These are phyloP conservation scores for Lichenostomus cassidix DNA, from an alignment of 2,113 vertebrate species.

Conservation along the genomic window DNA sequence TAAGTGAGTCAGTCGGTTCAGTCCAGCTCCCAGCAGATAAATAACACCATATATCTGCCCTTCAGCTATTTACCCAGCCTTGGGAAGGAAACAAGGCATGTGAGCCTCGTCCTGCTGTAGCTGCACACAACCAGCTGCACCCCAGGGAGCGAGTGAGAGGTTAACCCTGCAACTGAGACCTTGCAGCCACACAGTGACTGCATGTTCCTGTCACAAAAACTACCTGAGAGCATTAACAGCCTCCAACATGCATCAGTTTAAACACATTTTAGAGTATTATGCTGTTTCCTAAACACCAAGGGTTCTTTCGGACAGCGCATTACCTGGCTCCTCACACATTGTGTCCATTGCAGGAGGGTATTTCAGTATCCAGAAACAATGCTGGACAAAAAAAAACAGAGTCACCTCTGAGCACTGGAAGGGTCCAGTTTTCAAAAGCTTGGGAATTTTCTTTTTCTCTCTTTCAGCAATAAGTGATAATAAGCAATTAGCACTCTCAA, in stretches of 20 bases:
- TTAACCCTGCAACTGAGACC: background rate
- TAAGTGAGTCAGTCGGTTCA: background rate
- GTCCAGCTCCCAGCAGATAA: background rate
- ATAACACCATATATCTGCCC: background rate
- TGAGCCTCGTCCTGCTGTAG: background rate
- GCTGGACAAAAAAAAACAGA: background rate
- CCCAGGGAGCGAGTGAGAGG: background rate
- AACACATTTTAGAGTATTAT: background rate
- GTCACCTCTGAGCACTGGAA: background rate
- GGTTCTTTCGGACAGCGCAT: accelerated
- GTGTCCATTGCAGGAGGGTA: background rate
- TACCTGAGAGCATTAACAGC: accelerated
- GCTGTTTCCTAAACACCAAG: background rate
- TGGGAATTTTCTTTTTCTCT: background rate
- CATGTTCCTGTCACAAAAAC: background rate
- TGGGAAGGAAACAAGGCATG: background rate
- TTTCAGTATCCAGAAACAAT: background rate
- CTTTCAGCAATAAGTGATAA: background rate
- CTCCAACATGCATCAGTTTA: background rate
- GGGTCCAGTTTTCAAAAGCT: background rate
- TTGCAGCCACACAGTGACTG: background rate
- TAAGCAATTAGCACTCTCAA: background rate
- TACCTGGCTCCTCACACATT: background rate
- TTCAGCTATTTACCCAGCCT: background rate
- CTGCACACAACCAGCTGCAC: background rate